Evolutionary conservation across 2,797 vertebrate genomes (phyloP).

Genomic region (Xerus rutilus): DNA sequence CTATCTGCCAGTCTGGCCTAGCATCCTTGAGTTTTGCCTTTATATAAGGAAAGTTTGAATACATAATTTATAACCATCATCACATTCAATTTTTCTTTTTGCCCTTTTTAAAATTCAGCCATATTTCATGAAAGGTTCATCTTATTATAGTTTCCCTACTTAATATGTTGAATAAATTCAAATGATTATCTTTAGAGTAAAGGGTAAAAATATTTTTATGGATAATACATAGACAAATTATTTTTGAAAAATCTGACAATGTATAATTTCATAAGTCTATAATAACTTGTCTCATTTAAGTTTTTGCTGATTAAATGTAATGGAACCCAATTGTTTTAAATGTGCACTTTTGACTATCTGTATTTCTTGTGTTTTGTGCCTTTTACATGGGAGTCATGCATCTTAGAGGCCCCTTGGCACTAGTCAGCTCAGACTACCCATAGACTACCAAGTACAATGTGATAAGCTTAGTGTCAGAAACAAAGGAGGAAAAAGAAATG

Average conservation of each 20-base stretch:
- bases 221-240: neutral
- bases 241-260: constrained; percentile 17
- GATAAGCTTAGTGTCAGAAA: neutral
- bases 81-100: neutral
- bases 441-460: neutral
- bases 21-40: neutral
- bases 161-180: neutral
- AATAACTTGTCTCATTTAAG: neutral
- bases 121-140: neutral
- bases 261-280: neutral
- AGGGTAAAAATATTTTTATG: neutral
- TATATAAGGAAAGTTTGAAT: neutral
- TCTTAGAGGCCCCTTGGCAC: neutral
- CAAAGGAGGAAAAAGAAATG: neutral
- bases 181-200: neutral
- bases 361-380: neutral
- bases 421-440: neutral
- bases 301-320: neutral
- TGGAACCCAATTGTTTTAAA: neutral
- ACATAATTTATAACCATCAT: neutral
- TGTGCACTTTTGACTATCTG: neutral
- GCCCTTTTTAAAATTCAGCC: neutral
- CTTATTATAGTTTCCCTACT: neutral
- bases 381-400: neutral
- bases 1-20: neutral